phyloP scores from a whole-genome alignment of 92 coral and sea anemone species.

The Heliopora coerulea region DNA sequence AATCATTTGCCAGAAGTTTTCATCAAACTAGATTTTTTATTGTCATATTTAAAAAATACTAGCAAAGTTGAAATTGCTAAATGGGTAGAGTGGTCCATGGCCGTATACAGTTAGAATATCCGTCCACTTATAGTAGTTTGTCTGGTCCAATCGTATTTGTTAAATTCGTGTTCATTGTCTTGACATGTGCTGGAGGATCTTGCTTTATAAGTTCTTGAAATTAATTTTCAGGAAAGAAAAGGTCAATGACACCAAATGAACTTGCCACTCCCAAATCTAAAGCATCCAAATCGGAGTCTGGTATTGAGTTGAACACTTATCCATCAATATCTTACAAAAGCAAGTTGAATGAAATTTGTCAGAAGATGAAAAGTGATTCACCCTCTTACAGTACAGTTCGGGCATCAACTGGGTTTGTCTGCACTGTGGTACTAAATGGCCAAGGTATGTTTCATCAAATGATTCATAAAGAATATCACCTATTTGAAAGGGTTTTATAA shows the following conservation, averaged over 20 bases:
- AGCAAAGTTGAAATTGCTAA: no score
- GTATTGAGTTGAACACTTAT: slow-evolving; percentile 2
- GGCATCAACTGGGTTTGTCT: slow-evolving; percentile 59
- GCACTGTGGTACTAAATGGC: slow-evolving; percentile 54
- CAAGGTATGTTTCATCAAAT: slow-evolving; percentile 3
- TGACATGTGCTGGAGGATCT: neutral
- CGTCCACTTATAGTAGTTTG: no score
- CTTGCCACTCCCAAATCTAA: slow-evolving; percentile 52
- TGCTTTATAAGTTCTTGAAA: slow-evolving; percentile 8
- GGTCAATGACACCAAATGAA: slow-evolving; percentile 45
- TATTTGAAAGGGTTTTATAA: no score
- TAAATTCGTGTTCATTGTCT: no score
- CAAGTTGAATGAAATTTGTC: slow-evolving; percentile 85
- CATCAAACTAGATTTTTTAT: no score
- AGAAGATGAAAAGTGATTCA: slow-evolving; percentile 71
- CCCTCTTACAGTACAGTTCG: slow-evolving; percentile 71
- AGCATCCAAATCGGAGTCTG: slow-evolving; percentile 50
- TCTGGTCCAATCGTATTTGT: no score
- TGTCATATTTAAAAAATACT: no score
- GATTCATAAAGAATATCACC: no score
- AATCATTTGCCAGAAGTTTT: no score
- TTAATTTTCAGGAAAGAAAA: slow-evolving; percentile 48
- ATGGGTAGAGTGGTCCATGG: no score
- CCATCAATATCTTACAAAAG: slow-evolving; percentile 62
- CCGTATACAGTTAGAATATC: no score